phyloP scores from a whole-genome alignment of 1,140 invertebrate genomes.

The Idris sp. region DNA sequence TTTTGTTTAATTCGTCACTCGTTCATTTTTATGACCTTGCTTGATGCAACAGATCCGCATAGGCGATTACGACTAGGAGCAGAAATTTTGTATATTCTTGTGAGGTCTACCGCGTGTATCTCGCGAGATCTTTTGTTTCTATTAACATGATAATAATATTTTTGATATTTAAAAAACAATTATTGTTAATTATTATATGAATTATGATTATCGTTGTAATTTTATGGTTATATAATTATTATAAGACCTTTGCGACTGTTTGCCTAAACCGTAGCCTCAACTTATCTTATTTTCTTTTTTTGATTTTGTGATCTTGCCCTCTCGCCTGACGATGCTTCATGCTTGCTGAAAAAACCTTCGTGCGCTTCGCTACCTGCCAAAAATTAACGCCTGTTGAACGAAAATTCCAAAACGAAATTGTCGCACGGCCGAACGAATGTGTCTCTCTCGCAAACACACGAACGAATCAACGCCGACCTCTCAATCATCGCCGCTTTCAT shows the following conservation, averaged over 20 bases:
- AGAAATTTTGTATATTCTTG: slow-evolving; percentile 27
- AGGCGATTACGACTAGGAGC: slow-evolving; percentile 49
- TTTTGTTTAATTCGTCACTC: slow-evolving; percentile 34
- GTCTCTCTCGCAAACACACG: slow-evolving; percentile 62
- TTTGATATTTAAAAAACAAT: slow-evolving; percentile 19
- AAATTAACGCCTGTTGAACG: slow-evolving; percentile 77
- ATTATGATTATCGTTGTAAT: slow-evolving; percentile 37
- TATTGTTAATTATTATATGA: slow-evolving; percentile 42
- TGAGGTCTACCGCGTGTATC: slow-evolving; percentile 35
- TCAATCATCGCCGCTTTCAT: slow-evolving; percentile 49
- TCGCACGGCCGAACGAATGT: slow-evolving; percentile 64
- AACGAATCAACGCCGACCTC: slow-evolving; percentile 67
- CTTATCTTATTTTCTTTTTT: slow-evolving; percentile 79
- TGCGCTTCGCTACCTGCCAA: slow-evolving; percentile 79
- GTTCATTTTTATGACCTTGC: slow-evolving; percentile 40
- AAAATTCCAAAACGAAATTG: slow-evolving; percentile 63
- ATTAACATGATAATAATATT: slow-evolving; percentile 10
- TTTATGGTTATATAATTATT: slow-evolving; percentile 42
- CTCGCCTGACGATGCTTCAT: slow-evolving; percentile 80
- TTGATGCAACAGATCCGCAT: slow-evolving; percentile 55
- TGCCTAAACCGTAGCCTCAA: slow-evolving; percentile 73
- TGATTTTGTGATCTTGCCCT: slow-evolving; percentile 79
- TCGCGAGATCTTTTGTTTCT: slow-evolving; percentile 11
- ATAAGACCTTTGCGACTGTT: slow-evolving; percentile 61
- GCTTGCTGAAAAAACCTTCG: slow-evolving; percentile 79